These are phyloP conservation scores for Prunella fulvescens DNA, from an alignment of 2,113 vertebrate species.

Conservation along the genomic window DNA sequence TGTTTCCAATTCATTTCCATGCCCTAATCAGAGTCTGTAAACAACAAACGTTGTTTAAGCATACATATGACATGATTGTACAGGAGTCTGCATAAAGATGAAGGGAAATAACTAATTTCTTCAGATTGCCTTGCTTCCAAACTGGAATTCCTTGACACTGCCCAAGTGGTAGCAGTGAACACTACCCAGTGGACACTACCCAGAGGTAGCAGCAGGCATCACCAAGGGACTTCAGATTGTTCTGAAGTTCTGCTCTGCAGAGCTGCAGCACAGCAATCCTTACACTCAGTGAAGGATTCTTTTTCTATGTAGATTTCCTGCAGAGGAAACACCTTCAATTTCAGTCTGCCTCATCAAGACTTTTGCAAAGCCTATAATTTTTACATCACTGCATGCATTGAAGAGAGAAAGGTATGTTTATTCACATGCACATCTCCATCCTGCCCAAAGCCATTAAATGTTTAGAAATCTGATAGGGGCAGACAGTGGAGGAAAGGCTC, in stretches of 20 bases:
- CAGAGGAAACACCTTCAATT: background rate
- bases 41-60: background rate
- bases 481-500: background rate
- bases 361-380: background rate
- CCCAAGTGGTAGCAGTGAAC: too few relatives aligned
- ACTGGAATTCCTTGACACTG: background rate
- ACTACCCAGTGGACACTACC: too few relatives aligned
- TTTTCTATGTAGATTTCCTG: background rate
- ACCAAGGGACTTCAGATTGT: background rate
- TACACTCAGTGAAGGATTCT: background rate
- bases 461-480: background rate
- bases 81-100: background rate
- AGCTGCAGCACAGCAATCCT: background rate
- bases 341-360: slow-evolving; percentile 46
- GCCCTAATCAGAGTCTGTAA: background rate
- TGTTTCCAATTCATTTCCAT: background rate
- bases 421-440: slow-evolving; percentile 45
- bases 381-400: slow-evolving; percentile 39
- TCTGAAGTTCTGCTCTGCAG: background rate
- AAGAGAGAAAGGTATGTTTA: background rate
- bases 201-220: background rate
- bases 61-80: background rate
- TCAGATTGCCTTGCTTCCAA: background rate
- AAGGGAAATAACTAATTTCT: background rate
- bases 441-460: slow-evolving; percentile 34